Evolutionary conservation across 2,113 vertebrate species (phyloP).

Genomic region (Plotosus lineatus): DNA sequence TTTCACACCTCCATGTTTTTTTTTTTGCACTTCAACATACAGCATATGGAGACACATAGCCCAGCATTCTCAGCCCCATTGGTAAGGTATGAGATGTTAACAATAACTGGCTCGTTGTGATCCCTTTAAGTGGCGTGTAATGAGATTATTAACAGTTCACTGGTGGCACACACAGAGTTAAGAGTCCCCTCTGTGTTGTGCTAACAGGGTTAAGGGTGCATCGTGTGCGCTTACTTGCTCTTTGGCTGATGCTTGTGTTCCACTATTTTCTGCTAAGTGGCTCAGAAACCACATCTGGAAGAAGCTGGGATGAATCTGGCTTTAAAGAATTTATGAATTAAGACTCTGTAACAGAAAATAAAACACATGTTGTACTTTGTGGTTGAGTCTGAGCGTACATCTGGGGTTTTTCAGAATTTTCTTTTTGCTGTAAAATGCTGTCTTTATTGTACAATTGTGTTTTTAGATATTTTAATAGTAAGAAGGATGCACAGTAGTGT

Average conservation of each 20-base stretch:
- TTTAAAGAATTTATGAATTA: slow-evolving; percentile 16
- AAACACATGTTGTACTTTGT: slow-evolving; percentile 6
- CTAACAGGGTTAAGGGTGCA: slow-evolving; percentile 42
- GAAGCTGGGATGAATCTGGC: background rate
- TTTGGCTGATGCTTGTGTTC: slow-evolving; percentile 28
- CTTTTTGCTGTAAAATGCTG: background rate
- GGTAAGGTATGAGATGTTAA: slow-evolving; percentile 12
- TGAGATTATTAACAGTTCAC: slow-evolving; percentile 49
- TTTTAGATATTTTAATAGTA: slow-evolving; percentile 6
- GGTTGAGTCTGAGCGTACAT: background rate
- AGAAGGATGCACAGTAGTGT: background rate
- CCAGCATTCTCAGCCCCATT: slow-evolving; percentile 32
- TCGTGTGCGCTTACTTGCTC: slow-evolving; percentile 6
- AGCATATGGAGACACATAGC: slow-evolving; percentile 81
- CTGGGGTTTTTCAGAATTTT: background rate
- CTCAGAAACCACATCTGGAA: slow-evolving; percentile 9
- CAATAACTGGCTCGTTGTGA: slow-evolving; percentile 32
- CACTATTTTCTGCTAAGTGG: slow-evolving; percentile 6
- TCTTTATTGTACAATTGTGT: background rate
- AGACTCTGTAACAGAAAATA: slow-evolving; percentile 2
- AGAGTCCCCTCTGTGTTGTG: slow-evolving; percentile 43
- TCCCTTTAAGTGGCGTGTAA: slow-evolving; percentile 46
- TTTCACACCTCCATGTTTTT: slow-evolving; percentile 77
- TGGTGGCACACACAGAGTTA: slow-evolving; percentile 47
- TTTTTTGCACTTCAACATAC: slow-evolving; percentile 50